Evolutionary conservation across 1,140 invertebrate species (phyloP).

Genomic region (Oreohelix idahoensis): DNA sequence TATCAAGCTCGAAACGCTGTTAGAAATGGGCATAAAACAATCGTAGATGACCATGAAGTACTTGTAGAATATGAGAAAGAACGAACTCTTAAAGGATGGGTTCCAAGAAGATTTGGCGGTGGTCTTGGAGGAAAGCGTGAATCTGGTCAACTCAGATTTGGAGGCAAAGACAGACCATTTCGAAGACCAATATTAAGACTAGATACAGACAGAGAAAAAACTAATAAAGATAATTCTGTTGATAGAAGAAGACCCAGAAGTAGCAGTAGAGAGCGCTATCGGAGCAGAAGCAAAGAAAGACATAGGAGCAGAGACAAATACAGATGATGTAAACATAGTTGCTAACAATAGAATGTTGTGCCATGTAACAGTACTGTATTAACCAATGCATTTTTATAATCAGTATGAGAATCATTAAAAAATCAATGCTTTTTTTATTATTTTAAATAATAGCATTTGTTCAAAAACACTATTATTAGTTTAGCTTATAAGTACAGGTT

Average conservation of each 20-base stretch:
- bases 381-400: no score
- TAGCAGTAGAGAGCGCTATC: background rate
- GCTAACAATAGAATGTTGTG: no score
- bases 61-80: conserved; percentile 77
- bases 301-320: background rate
- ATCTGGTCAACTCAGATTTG: conserved; percentile 90
- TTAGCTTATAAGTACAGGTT: no score
- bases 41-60: conserved; percentile 79
- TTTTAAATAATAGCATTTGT: no score
- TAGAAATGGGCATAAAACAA: conserved; percentile 77
- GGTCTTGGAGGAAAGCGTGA: conserved; percentile 90
- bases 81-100: conserved; percentile 82
- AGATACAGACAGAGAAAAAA: background rate
- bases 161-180: conserved; percentile 83
- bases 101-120: conserved; percentile 87
- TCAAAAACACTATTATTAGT: no score
- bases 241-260: background rate
- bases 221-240: background rate
- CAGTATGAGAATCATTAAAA: no score
- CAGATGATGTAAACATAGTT: background rate
- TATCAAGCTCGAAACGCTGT: conserved; percentile 79
- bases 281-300: background rate
- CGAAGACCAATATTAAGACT: conserved; percentile 54
- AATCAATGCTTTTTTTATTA: no score
- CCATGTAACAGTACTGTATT: no score